A percentile compares a stretch with the other conserved stretches of the same genome.
Conservation (phyloP, 1,140 invertebrate genomes). For the Chrysomallon squamiferum region DNA sequence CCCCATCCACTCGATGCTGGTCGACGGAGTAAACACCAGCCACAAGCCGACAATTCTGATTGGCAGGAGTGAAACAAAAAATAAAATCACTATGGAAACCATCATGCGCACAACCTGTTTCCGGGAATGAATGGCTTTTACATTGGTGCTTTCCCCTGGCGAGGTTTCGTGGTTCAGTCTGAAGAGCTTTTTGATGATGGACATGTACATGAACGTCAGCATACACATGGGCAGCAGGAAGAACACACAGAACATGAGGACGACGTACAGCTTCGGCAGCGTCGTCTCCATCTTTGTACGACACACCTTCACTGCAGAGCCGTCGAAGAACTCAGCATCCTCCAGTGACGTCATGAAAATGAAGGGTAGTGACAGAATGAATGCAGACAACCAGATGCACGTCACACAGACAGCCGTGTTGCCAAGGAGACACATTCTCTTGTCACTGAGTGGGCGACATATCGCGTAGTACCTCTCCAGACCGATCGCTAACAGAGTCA, state of each 20-base stretch:
- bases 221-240: constrained; percentile 34
- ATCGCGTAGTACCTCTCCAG: constrained; percentile 44
- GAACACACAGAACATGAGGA: constrained; percentile 20
- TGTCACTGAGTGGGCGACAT: constrained; percentile 25
- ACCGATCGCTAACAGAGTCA: constrained; percentile 41
- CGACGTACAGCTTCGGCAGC: constrained; percentile 25
- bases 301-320: constrained; percentile 26
- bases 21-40: constrained; percentile 69
- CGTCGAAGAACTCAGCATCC: constrained; percentile 28
- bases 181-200: constrained; percentile 25
- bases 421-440: neutral
- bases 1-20: constrained; percentile 71
- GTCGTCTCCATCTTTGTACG: constrained; percentile 18
- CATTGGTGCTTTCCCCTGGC: neutral
- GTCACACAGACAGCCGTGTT: constrained; percentile 9
- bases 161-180: neutral
- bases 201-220: constrained; percentile 29
- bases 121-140: neutral
- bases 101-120: constrained; percentile 80
- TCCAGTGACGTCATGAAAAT: constrained; percentile 30
- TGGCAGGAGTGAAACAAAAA: constrained; percentile 87
- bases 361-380: constrained; percentile 31
- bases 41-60: constrained; percentile 81
- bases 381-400: constrained; percentile 25
- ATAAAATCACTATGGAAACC: constrained; percentile 84